Percentiles rank a stretch among this genome's conserved stretches.
phyloP scores from a whole-genome alignment of 2,888 invertebrate genomes.

The Elysia crispata region DNA sequence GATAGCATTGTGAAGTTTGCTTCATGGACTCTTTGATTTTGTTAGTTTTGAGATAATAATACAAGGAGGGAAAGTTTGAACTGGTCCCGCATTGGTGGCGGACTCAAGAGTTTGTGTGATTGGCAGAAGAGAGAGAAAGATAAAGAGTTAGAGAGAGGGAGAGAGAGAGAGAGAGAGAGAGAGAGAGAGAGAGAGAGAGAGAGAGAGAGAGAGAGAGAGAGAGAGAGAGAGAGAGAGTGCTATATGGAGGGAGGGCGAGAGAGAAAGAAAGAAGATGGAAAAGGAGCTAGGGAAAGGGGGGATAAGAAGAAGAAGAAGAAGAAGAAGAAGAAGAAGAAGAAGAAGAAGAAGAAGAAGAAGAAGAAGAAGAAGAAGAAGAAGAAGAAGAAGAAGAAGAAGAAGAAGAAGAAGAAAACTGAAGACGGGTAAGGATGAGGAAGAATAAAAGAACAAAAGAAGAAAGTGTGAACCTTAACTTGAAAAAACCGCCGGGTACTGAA shows the following conservation, averaged over 20 bases:
- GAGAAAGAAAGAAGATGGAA: background rate
- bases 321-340: background rate
- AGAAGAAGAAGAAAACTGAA: too few species aligned
- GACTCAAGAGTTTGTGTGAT: background rate
- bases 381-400: background rate
- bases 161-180: conserved; percentile 19
- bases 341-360: background rate
- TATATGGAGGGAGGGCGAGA: background rate
- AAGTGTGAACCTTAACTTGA: too few species aligned
- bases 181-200: conserved; percentile 3
- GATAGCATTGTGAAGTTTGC: too few species aligned
- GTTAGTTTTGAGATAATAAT: too few species aligned
- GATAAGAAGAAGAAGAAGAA: background rate
- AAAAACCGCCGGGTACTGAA: too few species aligned
- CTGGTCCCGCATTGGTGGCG: too few species aligned
- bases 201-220: background rate
- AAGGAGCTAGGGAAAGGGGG: background rate
- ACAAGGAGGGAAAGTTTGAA: too few species aligned
- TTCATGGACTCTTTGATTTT: too few species aligned
- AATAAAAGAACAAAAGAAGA: too few species aligned
- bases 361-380: background rate
- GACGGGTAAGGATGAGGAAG: too few species aligned
- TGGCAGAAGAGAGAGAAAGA: conserved; percentile 21
- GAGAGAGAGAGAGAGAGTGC: background rate
- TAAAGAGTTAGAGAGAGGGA: conserved; percentile 27